phyloP scores from a whole-genome alignment of 2,113 vertebrate species.

The Crypturellus undulatus region DNA sequence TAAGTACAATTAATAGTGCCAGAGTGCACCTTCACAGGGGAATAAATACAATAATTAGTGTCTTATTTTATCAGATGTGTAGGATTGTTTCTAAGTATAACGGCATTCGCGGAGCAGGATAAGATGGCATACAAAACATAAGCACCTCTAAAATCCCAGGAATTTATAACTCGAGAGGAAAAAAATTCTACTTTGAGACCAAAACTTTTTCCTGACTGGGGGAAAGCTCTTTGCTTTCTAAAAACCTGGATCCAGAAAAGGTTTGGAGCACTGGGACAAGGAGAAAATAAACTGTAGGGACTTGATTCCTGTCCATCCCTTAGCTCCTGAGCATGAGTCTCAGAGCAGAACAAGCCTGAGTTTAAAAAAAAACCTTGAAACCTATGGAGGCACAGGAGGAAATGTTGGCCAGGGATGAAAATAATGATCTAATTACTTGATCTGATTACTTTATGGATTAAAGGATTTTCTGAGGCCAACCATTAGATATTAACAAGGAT shows the following conservation, averaged over 20 bases:
- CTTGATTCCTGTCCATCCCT: background rate
- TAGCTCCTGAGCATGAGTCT: background rate
- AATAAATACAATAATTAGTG: conserved; percentile 65
- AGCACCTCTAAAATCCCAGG: background rate
- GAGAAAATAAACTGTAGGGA: background rate
- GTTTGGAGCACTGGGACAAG: background rate
- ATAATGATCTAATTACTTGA: no score
- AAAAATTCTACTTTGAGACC: background rate
- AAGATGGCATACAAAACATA: background rate
- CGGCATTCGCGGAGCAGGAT: background rate
- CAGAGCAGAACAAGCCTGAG: background rate
- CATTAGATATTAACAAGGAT: no score
- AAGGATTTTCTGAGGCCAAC: no score
- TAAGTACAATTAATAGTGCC: conserved; percentile 56
- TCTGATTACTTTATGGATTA: no score
- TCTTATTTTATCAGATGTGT: conserved; percentile 57
- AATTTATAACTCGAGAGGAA: background rate
- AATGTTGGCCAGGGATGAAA: no score
- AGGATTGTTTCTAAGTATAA: conserved; percentile 46
- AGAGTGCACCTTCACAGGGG: conserved; percentile 21
- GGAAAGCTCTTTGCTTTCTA: background rate
- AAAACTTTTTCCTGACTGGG: background rate
- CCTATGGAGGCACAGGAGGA: no score
- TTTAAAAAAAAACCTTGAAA: background rate
- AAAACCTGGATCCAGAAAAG: background rate